Percentiles rank a stretch among this genome's conserved stretches.
Evolutionary conservation across 2,888 invertebrate species (phyloP).

Genomic region (Peribatodes rhomboidaria): DNA sequence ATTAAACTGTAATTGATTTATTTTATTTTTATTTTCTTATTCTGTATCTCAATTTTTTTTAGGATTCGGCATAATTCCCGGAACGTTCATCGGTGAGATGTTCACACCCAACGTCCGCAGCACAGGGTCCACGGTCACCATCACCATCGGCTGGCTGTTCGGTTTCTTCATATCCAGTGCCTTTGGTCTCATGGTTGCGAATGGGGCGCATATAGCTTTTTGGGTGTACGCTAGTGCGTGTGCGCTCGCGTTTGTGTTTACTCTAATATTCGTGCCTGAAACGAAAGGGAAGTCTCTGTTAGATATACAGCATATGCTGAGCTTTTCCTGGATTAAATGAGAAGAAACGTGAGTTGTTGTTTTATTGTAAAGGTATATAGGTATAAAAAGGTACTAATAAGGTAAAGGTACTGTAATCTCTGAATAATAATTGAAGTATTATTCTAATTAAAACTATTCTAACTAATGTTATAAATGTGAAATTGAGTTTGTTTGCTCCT

Average conservation of each 20-base stretch:
- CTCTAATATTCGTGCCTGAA: conserved; percentile 56
- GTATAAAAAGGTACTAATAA: too few species aligned
- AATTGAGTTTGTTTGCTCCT: too few species aligned
- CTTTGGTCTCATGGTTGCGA: conserved; percentile 50
- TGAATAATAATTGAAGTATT: too few species aligned
- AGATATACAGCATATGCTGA: conserved; percentile 58
- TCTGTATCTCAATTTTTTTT: conserved; percentile 18
- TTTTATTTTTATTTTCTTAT: neutral
- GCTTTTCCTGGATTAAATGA: conserved; percentile 40
- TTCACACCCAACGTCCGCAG: conserved; percentile 57
- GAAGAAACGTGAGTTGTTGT: neutral
- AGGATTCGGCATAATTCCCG: conserved; percentile 61
- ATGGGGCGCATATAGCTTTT: conserved; percentile 52
- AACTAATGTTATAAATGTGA: too few species aligned
- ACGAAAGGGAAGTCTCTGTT: conserved; percentile 57
- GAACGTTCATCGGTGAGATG: conserved; percentile 59
- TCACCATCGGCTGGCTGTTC: conserved; percentile 49
- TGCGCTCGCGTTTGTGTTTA: conserved; percentile 49
- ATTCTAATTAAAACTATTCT: too few species aligned
- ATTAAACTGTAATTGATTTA: too few species aligned
- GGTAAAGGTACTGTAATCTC: too few species aligned
- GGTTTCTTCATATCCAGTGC: conserved; percentile 53
- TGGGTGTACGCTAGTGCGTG: conserved; percentile 52
- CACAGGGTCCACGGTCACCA: conserved; percentile 50
- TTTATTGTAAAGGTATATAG: neutral